phyloP scores from a whole-genome alignment of 2,888 invertebrate species.

The Drosophila engyochracea region DNA sequence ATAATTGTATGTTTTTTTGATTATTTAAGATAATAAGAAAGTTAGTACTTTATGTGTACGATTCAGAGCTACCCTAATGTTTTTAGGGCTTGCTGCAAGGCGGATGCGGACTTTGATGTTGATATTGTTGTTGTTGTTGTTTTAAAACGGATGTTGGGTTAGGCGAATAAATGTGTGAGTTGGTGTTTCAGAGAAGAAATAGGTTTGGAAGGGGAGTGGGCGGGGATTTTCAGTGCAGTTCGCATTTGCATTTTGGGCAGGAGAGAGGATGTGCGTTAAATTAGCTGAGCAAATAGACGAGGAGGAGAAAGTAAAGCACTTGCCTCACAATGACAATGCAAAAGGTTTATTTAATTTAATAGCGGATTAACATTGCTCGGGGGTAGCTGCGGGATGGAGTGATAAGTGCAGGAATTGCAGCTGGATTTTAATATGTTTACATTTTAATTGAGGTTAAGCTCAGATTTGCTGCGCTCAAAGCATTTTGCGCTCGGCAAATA shows the following conservation, averaged over 20 bases:
- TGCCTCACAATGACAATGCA: conserved; percentile 51
- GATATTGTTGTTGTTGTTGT: conserved; percentile 42
- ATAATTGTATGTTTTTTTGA: neutral
- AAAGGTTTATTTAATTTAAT: conserved; percentile 70
- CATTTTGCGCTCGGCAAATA: conserved; percentile 49
- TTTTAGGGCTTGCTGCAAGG: conserved; percentile 26
- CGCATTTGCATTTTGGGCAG: conserved; percentile 65
- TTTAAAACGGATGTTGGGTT: conserved; percentile 50
- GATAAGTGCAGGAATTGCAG: conserved; percentile 9
- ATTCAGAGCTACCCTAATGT: neutral
- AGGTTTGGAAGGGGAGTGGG: neutral
- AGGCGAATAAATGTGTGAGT: conserved; percentile 22
- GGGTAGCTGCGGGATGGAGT: neutral
- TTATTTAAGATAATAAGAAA: neutral
- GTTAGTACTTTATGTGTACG: neutral
- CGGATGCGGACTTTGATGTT: conserved; percentile 33
- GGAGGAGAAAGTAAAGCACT: conserved; percentile 35
- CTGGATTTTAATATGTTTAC: conserved; percentile 77
- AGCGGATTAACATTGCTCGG: conserved; percentile 45
- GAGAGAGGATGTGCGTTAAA: conserved; percentile 54
- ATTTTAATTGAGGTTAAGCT: conserved; percentile 80
- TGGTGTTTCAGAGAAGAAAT: neutral
- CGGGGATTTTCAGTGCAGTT: conserved; percentile 30
- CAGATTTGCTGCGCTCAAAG: conserved; percentile 61
- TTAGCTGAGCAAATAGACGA: conserved; percentile 59